Percentiles rank a stretch among this genome's conserved stretches.
These are phyloP conservation scores for Cryptus viduatorius DNA, from an alignment of 2,888 invertebrate genomes.

Conservation along the genomic window DNA sequence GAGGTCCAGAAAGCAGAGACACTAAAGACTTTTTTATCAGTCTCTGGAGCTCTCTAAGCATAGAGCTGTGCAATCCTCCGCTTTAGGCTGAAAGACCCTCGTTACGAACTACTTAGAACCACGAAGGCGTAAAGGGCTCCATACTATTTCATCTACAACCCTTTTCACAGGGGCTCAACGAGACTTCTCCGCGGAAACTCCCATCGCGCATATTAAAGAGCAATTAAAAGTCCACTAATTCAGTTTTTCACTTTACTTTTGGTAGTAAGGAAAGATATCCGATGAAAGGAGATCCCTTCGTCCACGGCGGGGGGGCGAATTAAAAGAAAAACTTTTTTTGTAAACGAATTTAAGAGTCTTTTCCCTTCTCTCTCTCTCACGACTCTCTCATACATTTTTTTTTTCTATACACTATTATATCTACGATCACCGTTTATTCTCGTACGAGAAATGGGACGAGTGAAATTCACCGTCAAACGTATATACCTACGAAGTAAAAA, in stretches of 20 bases:
- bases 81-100: conserved; percentile 7
- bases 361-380: not conserved
- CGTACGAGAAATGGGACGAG: not conserved
- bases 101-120: conserved; percentile 18
- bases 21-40: not conserved
- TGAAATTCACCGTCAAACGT: conserved; percentile 31
- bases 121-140: not conserved
- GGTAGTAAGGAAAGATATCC: not conserved
- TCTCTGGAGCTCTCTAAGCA: not conserved
- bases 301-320: not conserved
- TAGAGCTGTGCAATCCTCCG: not conserved
- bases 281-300: not conserved
- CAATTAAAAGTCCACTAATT: conserved; percentile 1
- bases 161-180: not conserved
- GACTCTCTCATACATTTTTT: conserved; percentile 1
- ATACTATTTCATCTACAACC: not conserved
- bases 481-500: conserved; percentile 27
- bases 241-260: conserved; percentile 4
- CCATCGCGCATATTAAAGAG: conserved; percentile 3
- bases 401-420: not conserved
- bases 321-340: conserved; percentile 6
- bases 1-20: not conserved
- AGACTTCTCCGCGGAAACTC: not conserved
- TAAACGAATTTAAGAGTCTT: not conserved
- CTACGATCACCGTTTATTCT: conserved; percentile 29